These are phyloP conservation scores for Gonioctena quinquepunctata DNA, from an alignment of 1,140 invertebrate genomes.

Conservation along the genomic window DNA sequence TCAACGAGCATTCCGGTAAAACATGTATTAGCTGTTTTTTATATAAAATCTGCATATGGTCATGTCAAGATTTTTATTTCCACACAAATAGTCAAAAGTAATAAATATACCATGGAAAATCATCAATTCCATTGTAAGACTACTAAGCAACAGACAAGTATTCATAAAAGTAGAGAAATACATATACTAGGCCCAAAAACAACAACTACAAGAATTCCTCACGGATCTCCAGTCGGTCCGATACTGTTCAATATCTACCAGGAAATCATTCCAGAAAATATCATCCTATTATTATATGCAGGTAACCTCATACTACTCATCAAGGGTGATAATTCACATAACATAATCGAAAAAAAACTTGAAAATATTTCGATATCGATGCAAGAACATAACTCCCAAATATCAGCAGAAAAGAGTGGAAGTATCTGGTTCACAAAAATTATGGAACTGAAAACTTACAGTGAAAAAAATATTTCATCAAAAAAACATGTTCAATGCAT, in stretches of 20 bases:
- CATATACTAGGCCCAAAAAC: not conserved
- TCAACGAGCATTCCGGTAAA: not conserved
- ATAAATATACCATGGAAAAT: not conserved
- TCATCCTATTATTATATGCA: not conserved
- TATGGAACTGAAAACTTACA: not conserved
- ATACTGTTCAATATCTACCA: slow-evolving; percentile 11
- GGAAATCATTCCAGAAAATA: slow-evolving; percentile 5
- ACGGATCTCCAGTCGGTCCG: slow-evolving; percentile 23
- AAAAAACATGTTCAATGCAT: not conserved
- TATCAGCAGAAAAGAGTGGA: not conserved
- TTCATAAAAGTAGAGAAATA: slow-evolving; percentile 1
- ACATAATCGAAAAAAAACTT: not conserved
- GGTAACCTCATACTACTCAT: not conserved
- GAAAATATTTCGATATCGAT: not conserved
- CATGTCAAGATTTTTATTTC: not conserved
- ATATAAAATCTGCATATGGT: slow-evolving; percentile 19
- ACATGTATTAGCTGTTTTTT: slow-evolving; percentile 6
- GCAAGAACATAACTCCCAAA: not conserved
- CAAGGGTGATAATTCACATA: not conserved
- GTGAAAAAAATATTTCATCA: not conserved
- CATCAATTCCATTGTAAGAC: not conserved
- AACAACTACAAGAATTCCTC: not conserved
- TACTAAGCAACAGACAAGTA: not conserved
- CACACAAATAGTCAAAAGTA: not conserved
- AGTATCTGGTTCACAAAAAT: not conserved